Percentiles rank a stretch among this genome's conserved stretches.
Conservation (phyloP, 2,797 vertebrate species). For the Platyrinchus mystaceus region DNA sequence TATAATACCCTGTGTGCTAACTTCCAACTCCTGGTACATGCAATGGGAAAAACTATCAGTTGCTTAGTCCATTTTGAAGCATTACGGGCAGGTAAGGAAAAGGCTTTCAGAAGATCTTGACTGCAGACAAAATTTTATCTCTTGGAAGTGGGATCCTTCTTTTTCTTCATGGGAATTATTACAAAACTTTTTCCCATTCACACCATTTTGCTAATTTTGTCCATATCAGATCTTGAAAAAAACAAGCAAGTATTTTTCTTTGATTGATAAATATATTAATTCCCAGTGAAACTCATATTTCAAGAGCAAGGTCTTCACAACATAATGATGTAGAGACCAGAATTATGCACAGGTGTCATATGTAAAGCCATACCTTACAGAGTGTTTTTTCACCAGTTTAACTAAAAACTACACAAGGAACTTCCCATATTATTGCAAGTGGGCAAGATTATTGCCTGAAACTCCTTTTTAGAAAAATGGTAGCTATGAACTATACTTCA, state of each 20-base stretch:
- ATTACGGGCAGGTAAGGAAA: background rate
- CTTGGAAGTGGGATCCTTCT: background rate
- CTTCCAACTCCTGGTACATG: background rate
- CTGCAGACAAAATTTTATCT: background rate
- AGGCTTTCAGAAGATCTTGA: background rate
- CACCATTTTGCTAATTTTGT: background rate
- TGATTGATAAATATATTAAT: background rate
- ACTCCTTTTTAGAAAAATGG: background rate
- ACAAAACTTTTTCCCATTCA: background rate
- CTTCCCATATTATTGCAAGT: background rate
- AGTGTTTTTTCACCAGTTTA: background rate
- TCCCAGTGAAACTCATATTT: background rate
- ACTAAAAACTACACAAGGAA: background rate
- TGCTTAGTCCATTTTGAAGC: background rate
- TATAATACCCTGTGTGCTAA: background rate
- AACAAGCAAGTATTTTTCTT: background rate
- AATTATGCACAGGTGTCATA: background rate
- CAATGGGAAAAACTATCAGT: background rate
- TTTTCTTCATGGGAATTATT: background rate
- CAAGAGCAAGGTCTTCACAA: background rate
- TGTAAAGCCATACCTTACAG: background rate
- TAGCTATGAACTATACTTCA: background rate
- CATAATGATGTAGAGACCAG: background rate
- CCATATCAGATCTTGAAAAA: background rate
- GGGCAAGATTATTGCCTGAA: background rate